Evolutionary conservation across 2,113 vertebrate species (phyloP).

Genomic region (Aptenodytes forsteri): DNA sequence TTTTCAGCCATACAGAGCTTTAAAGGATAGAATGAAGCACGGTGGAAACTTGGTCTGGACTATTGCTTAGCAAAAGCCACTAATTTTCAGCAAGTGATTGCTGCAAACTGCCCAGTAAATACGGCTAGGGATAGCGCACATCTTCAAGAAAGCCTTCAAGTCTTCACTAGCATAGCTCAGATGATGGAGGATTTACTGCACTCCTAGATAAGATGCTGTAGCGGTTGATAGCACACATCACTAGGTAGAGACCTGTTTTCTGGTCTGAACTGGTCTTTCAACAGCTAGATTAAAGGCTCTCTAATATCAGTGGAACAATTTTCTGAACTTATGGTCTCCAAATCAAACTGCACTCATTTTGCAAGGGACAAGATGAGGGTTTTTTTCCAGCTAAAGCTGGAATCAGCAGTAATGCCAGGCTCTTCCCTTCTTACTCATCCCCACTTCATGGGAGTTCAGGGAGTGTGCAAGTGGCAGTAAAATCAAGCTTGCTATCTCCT

Average conservation of each 20-base stretch:
- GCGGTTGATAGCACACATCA: background rate
- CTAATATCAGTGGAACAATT: background rate
- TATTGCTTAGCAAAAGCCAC: background rate
- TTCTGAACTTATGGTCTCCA: background rate
- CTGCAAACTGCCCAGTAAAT: background rate
- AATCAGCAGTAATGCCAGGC: background rate
- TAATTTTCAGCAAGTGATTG: background rate
- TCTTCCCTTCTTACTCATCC: background rate
- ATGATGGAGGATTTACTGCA: background rate
- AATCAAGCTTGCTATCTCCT: background rate
- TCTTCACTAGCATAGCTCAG: background rate
- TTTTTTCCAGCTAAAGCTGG: background rate
- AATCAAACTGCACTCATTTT: background rate
- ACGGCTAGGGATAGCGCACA: background rate
- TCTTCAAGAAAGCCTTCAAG: background rate
- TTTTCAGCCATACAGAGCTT: background rate
- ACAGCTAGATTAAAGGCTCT: background rate
- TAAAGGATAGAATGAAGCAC: background rate
- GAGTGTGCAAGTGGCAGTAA: background rate
- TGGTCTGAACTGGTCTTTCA: background rate
- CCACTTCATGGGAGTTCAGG: background rate
- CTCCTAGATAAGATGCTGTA: background rate
- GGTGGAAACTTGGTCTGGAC: background rate
- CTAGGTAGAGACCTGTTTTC: background rate
- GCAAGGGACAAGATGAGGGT: background rate